Conservation (phyloP, 2,797 vertebrate genomes). For the Melanotaenia boesemani region DNA sequence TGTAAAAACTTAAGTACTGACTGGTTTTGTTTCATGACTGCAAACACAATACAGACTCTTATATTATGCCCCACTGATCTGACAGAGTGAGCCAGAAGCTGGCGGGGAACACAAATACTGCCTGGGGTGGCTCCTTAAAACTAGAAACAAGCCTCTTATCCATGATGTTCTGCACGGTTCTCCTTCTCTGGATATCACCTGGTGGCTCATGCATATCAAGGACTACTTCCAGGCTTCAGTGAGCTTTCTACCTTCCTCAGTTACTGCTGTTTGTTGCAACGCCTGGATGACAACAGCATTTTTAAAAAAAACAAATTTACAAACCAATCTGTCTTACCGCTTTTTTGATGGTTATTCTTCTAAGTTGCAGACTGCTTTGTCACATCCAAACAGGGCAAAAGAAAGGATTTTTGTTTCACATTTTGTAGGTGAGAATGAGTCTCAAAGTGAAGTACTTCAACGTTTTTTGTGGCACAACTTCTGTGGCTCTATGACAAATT, state of each 20-base stretch:
- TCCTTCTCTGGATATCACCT: conserved; percentile 78
- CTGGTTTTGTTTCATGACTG: conserved; percentile 59
- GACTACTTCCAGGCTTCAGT: conserved; percentile 48
- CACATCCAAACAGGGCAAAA: background rate
- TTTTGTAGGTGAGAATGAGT: conserved; percentile 3
- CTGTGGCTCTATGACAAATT: conserved; percentile 43
- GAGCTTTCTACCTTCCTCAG: conserved; percentile 44
- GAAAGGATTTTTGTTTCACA: conserved; percentile 13
- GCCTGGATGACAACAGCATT: conserved; percentile 36
- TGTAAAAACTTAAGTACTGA: conserved; percentile 39
- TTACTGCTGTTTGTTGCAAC: conserved; percentile 41
- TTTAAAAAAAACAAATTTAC: conserved; percentile 26
- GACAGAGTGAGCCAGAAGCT: conserved; percentile 66
- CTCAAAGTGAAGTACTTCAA: conserved; percentile 1
- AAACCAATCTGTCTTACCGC: conserved; percentile 39
- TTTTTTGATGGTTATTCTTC: conserved; percentile 11
- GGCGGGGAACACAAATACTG: conserved; percentile 76
- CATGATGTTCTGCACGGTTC: conserved; percentile 51
- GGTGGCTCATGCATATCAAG: conserved; percentile 80
- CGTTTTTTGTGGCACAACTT: conserved; percentile 22
- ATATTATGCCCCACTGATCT: conserved; percentile 74
- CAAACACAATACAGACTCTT: conserved; percentile 61
- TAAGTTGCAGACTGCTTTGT: conserved; percentile 8
- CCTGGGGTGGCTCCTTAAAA: conserved; percentile 78
- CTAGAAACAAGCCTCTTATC: conserved; percentile 77